phyloP scores from a whole-genome alignment of 1,140 invertebrate genomes.

The Lethrus apterus region DNA sequence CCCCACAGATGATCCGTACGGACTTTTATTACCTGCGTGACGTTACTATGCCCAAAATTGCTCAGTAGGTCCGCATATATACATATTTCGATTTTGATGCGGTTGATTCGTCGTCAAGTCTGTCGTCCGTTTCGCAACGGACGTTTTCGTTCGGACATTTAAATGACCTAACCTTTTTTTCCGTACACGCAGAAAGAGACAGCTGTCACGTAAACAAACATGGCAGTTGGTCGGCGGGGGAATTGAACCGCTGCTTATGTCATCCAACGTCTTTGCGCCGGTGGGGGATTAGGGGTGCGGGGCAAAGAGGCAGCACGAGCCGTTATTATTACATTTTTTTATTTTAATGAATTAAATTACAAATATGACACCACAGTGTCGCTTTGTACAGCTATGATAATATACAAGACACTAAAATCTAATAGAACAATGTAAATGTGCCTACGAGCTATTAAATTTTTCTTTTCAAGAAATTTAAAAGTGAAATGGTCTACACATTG shows the following conservation, averaged over 20 bases:
- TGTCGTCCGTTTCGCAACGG: too few species aligned
- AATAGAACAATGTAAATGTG: constrained; percentile 16
- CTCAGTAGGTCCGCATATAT: constrained; percentile 1
- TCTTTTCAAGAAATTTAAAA: constrained; percentile 1
- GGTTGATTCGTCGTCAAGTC: too few species aligned
- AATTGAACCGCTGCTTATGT: constrained; percentile 28
- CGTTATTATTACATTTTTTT: constrained; percentile 19
- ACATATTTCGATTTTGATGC: too few species aligned
- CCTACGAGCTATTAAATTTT: neutral
- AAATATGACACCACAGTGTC: constrained; percentile 21
- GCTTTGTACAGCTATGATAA: constrained; percentile 25
- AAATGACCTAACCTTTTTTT: constrained; percentile 5
- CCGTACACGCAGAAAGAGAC: constrained; percentile 17
- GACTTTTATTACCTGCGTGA: constrained; percentile 14
- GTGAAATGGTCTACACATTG: constrained; percentile 21
- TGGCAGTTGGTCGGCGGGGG: constrained; percentile 25
- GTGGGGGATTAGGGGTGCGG: neutral
- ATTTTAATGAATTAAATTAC: constrained; percentile 26
- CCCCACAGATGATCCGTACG: constrained; percentile 33
- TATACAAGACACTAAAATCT: constrained; percentile 21
- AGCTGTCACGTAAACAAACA: constrained; percentile 36
- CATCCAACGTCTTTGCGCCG: constrained; percentile 12
- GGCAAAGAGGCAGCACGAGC: neutral
- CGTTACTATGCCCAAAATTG: constrained; percentile 5
- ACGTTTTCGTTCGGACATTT: constrained; percentile 6